Evolutionary conservation across 1,140 invertebrate genomes (phyloP), one percentile per base, ranked within the genome.

Genomic region (Colletes latitarsis): DNA sequence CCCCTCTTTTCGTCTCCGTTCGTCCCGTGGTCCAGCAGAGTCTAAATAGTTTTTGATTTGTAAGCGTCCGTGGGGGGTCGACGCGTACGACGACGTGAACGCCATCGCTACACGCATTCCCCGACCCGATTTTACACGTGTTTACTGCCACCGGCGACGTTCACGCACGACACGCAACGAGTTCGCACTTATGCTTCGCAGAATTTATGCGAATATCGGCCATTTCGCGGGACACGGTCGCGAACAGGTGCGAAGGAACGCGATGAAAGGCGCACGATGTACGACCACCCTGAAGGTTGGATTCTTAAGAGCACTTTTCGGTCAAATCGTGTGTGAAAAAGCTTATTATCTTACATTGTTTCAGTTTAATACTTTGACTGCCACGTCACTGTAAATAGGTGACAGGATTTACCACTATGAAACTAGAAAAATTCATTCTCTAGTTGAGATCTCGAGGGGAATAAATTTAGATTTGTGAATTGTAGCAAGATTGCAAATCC

Each of bases 11-110:
- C 9, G 0, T 10, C 12, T 14, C 8, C 14, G 10, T 9, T 4
- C 9, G 3, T n/a, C 1, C 6, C 77, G 69, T 62, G 82, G 80
- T 71, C 82, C 79, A 53, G 72, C 68, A 76, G 81, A 81, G 84
- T 83, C 83, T 88, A 49, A 49, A 49, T 49, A 85, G 81, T 82
- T 83, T 88, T 85, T 84, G 87, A 90, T 89, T 90, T 88, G 82
- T 87, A 88, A 76, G 62, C n/a, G 74, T 83, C 88, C 82, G 72
- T 88, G 83, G 89, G 88, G 88, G 88, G 88, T 85, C 89, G 85
- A 87, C 78, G 80, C 69, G 81, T 72, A 71, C 72, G 86, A 84
- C 69, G 79, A 81, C 77, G 78, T 78, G 81, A 83, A 81, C 77
- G 81, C 75, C 80, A 68, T 66, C 68, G 76, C 70, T 74, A 70